These are phyloP conservation scores for Nannoperca australis DNA, from an alignment of 2,797 vertebrate genomes.

Conservation along the genomic window DNA sequence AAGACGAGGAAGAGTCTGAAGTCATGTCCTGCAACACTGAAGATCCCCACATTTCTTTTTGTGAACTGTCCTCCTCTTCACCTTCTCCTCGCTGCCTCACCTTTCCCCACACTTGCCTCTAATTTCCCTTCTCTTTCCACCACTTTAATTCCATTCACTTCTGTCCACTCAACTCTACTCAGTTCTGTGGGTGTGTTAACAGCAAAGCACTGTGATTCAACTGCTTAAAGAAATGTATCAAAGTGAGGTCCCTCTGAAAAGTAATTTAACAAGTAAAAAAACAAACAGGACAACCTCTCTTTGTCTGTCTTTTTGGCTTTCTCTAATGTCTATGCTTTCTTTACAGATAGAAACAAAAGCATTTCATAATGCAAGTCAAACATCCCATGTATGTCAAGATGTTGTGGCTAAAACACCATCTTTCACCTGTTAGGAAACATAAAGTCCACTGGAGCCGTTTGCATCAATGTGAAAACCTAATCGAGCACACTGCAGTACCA, in stretches of 20 bases:
- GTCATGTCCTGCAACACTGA: background rate
- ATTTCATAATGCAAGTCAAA: background rate
- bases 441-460: background rate
- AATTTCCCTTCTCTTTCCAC: constrained; percentile 3
- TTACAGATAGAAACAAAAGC: background rate
- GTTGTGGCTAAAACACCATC: background rate
- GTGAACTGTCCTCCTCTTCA: background rate
- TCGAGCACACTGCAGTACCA: too few species aligned
- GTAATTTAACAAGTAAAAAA: background rate
- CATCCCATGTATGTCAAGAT: background rate
- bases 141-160: constrained; percentile 9
- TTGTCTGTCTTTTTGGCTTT: background rate
- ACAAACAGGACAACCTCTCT: too few species aligned
- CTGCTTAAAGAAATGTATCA: background rate
- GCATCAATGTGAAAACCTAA: background rate
- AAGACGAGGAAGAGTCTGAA: background rate
- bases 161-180: background rate
- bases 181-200: background rate
- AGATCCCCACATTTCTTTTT: background rate
- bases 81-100: background rate
- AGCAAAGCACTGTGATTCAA: background rate
- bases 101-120: background rate
- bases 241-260: background rate
- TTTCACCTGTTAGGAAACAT: background rate
- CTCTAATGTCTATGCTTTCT: background rate